Conservation (phyloP, 2,797 vertebrate genomes). For the Liparis tanakae region DNA sequence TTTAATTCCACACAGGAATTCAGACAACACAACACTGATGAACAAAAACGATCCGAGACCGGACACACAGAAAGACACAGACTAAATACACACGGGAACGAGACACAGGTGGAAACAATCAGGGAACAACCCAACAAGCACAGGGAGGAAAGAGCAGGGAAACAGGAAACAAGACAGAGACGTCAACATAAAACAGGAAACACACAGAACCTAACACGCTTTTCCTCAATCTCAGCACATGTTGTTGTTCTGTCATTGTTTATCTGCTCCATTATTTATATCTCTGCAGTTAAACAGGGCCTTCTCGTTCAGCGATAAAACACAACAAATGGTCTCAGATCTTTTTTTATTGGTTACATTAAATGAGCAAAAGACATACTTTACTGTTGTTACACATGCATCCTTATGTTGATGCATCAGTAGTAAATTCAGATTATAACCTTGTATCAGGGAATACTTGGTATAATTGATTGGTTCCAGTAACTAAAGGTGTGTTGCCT, state of each 20-base stretch:
- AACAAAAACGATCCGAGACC: no score
- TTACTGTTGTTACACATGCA: neutral
- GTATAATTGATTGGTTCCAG: neutral
- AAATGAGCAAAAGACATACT: neutral
- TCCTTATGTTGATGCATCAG: neutral
- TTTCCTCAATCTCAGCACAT: slow-evolving; percentile 31
- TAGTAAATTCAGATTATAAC: neutral
- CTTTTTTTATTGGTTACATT: neutral
- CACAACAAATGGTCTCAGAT: slow-evolving; percentile 5
- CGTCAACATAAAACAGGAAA: no score
- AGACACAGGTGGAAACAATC: no score
- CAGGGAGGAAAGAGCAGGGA: no score
- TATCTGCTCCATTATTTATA: slow-evolving; percentile 21
- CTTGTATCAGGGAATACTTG: neutral
- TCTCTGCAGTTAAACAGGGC: neutral
- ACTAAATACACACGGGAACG: no score
- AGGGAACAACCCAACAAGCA: no score
- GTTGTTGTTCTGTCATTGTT: slow-evolving; percentile 41
- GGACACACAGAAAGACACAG: no score
- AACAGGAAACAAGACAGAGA: no score
- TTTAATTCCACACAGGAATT: no score
- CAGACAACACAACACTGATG: no score
- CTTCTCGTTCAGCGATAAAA: neutral
- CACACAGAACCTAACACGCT: no score
- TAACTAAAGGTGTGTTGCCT: neutral